Evolutionary conservation across 2,888 invertebrate species (phyloP), one percentile per base, ranked within the genome.

Genomic region (Spialia ferax): DNA sequence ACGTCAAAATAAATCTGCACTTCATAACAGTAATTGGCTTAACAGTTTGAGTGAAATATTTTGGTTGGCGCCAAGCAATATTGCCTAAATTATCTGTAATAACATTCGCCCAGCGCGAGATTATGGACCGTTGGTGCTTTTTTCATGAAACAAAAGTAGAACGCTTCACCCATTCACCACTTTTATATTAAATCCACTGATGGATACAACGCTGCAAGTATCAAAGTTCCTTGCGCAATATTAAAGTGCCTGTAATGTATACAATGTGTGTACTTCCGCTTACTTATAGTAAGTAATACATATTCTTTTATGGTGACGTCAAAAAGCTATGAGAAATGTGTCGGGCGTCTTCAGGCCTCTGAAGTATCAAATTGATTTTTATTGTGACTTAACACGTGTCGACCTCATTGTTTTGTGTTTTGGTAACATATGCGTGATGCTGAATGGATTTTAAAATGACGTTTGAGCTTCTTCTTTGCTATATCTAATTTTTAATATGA

Each of bases 111-210:
- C 48, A 48, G 48, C 48, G 20, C 23, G 52, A 23, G 13, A 23
- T 65, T 61, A 61, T 55, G 42, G 35, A n/a, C 55, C n/a, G 66
- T 60, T 67, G 23, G 23, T 22, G 23, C 55, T 67, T 67, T 67
- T 67, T 67, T 67, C 67, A 67, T 67, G 55, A 61, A 66, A 66
- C 61, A 67, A 67, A 67, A 67, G 61, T 67, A 55, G 67, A 61
- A 4, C 60, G 29, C 60, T 60, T 60, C 35, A 42, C 38, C 67
- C 52, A 42, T 26, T 35, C 50, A 48, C 20, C 56, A 32, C 26
- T 22, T 42, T 54, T 60, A 61, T 67, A 67, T 62, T 67, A 67
- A 62, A 67, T 38, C 65, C 35, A 63, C 63, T 45, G 55, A 18
- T 55, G 67, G 55, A 45, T 61, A 66, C 42, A 42, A 18, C 61